Evolutionary conservation across 2,797 vertebrate species (phyloP).

Genomic region (Clamator glandarius): DNA sequence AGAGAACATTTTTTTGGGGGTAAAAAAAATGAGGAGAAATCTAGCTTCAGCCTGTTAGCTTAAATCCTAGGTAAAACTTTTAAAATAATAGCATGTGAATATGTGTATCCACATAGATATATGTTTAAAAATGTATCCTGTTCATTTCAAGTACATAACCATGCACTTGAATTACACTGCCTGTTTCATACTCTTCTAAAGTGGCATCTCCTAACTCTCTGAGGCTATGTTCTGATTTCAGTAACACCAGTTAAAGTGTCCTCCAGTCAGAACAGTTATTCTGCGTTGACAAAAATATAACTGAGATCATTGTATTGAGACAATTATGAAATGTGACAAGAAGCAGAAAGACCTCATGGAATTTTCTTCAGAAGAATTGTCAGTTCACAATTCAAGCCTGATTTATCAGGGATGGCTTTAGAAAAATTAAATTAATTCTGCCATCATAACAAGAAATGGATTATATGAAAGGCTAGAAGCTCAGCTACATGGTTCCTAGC

Average conservation of each 20-base stretch:
- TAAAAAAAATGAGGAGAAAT: neutral
- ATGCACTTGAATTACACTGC: neutral
- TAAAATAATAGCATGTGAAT: neutral
- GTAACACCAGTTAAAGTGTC: neutral
- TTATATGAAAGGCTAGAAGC: neutral
- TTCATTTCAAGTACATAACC: neutral
- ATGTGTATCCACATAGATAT: neutral
- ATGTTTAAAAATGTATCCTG: neutral
- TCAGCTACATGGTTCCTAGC: neutral
- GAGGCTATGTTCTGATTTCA: neutral
- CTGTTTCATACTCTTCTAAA: neutral
- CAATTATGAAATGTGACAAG: constrained; percentile 14
- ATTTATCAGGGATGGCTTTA: neutral
- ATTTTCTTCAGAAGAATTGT: constrained; percentile 7
- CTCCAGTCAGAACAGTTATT: neutral
- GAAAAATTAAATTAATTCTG: constrained; percentile 45
- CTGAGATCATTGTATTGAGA: neutral
- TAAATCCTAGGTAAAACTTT: neutral
- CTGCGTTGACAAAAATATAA: neutral
- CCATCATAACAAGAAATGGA: neutral
- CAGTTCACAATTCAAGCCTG: neutral
- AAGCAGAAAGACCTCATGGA: neutral
- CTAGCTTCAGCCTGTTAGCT: neutral
- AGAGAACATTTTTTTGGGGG: neutral
- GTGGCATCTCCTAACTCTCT: neutral